A percentile compares a stretch with the other conserved stretches of the same genome.
phyloP scores from a whole-genome alignment of 2,888 invertebrate species.

The Melanostoma mellinum region DNA sequence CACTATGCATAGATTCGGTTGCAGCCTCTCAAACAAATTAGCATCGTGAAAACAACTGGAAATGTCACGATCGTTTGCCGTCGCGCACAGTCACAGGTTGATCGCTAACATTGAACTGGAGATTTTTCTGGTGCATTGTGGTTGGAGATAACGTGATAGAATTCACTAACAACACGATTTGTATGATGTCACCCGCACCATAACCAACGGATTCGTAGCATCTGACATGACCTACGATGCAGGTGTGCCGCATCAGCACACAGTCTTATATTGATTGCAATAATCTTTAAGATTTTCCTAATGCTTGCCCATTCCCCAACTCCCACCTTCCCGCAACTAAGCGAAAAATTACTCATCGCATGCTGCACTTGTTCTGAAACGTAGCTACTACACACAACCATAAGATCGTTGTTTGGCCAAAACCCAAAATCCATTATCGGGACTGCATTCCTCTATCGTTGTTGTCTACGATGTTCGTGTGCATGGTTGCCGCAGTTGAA shows the following conservation, averaged over 20 bases:
- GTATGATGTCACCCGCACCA: conserved; percentile 52
- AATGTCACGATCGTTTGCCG: conserved; percentile 65
- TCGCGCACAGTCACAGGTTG: conserved; percentile 49
- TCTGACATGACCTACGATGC: conserved; percentile 36
- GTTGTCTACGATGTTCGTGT: conserved; percentile 51
- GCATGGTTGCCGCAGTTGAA: conserved; percentile 67
- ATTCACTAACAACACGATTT: conserved; percentile 23
- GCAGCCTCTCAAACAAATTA: conserved; percentile 54
- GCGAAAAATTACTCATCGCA: conserved; percentile 47
- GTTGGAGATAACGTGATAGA: conserved; percentile 58
- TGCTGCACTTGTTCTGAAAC: conserved; percentile 47
- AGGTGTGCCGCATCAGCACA: conserved; percentile 34
- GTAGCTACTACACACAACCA: not conserved
- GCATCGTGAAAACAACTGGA: conserved; percentile 50
- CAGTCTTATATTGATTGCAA: conserved; percentile 21
- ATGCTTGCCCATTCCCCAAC: not conserved
- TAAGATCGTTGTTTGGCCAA: conserved; percentile 54
- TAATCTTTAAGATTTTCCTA: conserved; percentile 5
- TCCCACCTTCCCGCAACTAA: not conserved
- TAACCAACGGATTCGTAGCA: conserved; percentile 1
- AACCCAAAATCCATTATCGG: conserved; percentile 71
- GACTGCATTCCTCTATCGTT: conserved; percentile 58
- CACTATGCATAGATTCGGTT: not conserved
- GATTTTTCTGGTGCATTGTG: conserved; percentile 63
- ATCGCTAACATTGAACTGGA: conserved; percentile 36